Base-by-base conservation (phyloP, 2,113 vertebrate species). In the Fulmarus glacialis region DNA sequence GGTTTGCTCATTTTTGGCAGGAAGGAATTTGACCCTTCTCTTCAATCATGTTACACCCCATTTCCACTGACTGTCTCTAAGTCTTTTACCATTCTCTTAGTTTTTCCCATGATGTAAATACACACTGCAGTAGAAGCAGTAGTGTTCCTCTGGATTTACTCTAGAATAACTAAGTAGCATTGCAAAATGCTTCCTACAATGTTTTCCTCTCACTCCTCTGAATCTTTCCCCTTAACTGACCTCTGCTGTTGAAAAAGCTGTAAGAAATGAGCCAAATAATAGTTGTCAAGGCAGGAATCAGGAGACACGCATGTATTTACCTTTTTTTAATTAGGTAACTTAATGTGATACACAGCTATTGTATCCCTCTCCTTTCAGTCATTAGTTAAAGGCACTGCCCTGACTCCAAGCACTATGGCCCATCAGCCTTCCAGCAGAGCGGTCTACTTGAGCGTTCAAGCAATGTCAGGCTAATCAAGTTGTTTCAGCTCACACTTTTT, bases 11-110 rank as follows among this genome's bases (percentile, higher is more conserved):
- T 87, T 90, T 92, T 81, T 73, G 86, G 50, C 92, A 95, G 80
- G 68, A 89, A 95, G 95, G 66, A 89, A 89, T 90, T 95, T 91
- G 89, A 96, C 86, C 68, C 59, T 48, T 89, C 82, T 95, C 71
- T 52, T 96, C 90, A 93, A 50, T 94, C 90, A 93, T 56, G 75
- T 94, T 93, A 92, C 75, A 96, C 86, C 63, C 71, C 82, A 96
- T 97, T 97, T 97, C 92, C 86, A 93, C 68, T 93, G 50, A 27
- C 88, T 91, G 73, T 86, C 71, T 90, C 29, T 62, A 91, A 91
- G 62, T 56, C 70, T 86, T 95, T 93, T 84, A 68, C 86, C 72
- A 71, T 92, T 90, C 59, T 73, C 21, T 36, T 73, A 71, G 9
- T 67, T 92, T 94, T 94, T 95, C 56, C 82, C 86, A 67, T 91